Percentiles rank a stretch among this genome's conserved stretches.
Evolutionary conservation across 2,113 vertebrate genomes (phyloP).

Genomic region (Riparia riparia): DNA sequence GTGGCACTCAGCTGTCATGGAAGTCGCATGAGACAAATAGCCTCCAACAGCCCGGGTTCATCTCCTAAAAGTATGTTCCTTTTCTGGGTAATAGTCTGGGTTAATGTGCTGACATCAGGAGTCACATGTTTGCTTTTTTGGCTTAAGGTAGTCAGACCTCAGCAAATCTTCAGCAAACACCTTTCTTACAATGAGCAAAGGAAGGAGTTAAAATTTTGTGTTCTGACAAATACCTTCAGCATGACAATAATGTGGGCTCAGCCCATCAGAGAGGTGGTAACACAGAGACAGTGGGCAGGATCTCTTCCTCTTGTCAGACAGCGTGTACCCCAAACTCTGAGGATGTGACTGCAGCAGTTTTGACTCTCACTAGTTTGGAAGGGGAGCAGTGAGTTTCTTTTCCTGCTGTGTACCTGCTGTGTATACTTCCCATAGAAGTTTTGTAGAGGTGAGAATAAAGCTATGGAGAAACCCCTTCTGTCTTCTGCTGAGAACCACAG

Average conservation of each 20-base stretch:
- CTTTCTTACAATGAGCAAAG: background rate
- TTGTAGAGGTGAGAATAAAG: background rate
- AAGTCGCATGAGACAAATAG: constrained; percentile 96
- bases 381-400: background rate
- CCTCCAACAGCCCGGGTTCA: constrained; percentile 88
- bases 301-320: background rate
- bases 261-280: background rate
- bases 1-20: constrained; percentile 98
- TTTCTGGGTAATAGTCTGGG: background rate
- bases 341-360: background rate
- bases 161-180: background rate
- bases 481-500: background rate
- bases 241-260: rapidly evolving
- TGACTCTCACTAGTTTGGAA: background rate
- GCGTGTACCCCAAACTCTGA: background rate
- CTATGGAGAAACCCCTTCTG: background rate
- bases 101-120: background rate
- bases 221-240: background rate
- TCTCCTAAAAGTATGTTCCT: constrained; percentile 86
- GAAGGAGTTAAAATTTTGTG: background rate
- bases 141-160: background rate
- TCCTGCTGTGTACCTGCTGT: background rate
- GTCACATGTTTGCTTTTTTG: background rate
- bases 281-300: background rate
- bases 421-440: background rate